Evolutionary conservation across 2,888 invertebrate genomes (phyloP).

Genomic region (Mongoloraphidia duomilia): DNA sequence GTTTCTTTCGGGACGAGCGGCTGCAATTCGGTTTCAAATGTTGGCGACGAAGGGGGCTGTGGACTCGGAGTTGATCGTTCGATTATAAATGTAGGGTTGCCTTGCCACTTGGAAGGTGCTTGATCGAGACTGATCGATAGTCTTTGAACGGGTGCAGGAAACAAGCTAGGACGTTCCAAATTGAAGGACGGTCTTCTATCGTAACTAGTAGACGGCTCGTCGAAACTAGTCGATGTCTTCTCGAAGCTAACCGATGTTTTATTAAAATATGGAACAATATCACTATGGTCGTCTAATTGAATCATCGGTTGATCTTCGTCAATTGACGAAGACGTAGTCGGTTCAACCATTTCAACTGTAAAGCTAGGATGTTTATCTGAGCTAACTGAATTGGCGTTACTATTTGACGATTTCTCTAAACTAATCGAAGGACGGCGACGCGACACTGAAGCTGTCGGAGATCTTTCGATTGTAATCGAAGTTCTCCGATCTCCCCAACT

Average conservation of each 20-base stretch:
- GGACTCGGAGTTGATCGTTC: conserved; percentile 1
- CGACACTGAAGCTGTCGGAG: conserved; percentile 8
- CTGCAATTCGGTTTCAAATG: background rate
- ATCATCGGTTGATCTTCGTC: too few species aligned
- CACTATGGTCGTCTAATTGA: too few species aligned
- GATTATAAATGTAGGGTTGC: conserved; percentile 1
- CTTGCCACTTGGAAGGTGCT: conserved; percentile 6
- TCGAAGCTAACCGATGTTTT: conserved; percentile 23
- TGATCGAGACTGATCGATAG: conserved; percentile 10
- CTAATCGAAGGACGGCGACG: conserved; percentile 6
- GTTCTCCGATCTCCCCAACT: conserved; percentile 18
- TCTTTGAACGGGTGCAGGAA: conserved; percentile 1
- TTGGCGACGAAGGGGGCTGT: background rate
- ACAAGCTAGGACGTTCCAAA: conserved; percentile 7
- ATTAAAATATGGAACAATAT: too few species aligned
- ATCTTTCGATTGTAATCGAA: conserved; percentile 21
- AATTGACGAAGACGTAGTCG: too few species aligned
- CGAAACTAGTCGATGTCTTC: conserved; percentile 22
- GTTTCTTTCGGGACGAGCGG: conserved; percentile 1
- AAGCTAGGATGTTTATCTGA: too few species aligned
- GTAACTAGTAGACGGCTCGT: conserved; percentile 22
- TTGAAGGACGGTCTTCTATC: conserved; percentile 17
- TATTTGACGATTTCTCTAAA: background rate
- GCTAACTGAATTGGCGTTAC: too few species aligned
- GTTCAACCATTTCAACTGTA: too few species aligned